These are phyloP conservation scores for Microhierax caerulescens DNA, from an alignment of 2,797 vertebrate species.

Conservation along the genomic window DNA sequence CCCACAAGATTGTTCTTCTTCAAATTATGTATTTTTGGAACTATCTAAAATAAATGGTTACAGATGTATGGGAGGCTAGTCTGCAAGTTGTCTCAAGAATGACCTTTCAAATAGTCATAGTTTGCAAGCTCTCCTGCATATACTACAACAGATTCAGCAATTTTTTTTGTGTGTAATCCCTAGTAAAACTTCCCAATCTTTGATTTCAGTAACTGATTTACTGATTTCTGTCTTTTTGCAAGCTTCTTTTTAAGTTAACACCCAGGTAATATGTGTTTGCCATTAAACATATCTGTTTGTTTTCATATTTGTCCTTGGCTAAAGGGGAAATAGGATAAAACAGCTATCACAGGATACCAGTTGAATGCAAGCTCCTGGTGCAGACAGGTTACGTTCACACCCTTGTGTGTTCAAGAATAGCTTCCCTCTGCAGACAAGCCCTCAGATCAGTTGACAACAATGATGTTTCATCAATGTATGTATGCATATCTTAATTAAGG, in stretches of 20 bases:
- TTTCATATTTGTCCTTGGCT: neutral
- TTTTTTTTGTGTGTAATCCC: neutral
- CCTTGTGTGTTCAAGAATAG: neutral
- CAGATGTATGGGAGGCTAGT: neutral
- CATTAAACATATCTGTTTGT: neutral
- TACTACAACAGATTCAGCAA: neutral
- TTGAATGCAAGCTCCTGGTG: neutral
- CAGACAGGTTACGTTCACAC: neutral
- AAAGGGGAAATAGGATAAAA: neutral
- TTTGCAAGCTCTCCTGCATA: neutral
- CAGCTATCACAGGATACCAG: neutral
- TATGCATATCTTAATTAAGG: constrained; percentile 29
- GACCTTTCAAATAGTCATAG: neutral
- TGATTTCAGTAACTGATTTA: neutral
- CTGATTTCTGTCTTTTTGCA: neutral
- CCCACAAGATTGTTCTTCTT: neutral
- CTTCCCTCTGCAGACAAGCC: neutral
- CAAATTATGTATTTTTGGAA: neutral
- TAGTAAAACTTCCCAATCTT: neutral
- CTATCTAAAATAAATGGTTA: neutral
- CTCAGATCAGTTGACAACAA: constrained; percentile 11
- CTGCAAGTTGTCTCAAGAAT: neutral
- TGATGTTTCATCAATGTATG: neutral
- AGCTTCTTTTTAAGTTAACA: neutral
- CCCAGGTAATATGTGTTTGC: neutral